Conservation (phyloP, 2,113 vertebrate species). For the Rhinogobius similis region DNA sequence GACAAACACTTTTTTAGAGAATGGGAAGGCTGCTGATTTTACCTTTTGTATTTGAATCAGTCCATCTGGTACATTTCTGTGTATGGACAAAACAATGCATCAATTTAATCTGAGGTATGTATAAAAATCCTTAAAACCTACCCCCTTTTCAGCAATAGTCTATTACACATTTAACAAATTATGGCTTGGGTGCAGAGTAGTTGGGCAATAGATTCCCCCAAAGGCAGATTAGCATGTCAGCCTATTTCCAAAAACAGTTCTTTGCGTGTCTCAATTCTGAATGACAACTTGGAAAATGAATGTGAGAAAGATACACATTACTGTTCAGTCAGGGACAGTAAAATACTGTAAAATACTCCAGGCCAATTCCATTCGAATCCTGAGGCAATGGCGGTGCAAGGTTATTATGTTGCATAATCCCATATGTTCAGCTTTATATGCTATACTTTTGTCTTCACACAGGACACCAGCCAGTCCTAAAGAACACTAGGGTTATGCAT, state of each 20-base stretch:
- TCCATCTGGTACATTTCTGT: slow-evolving; percentile 23
- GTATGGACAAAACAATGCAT: slow-evolving; percentile 1
- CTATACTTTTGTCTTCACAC: slow-evolving; percentile 30
- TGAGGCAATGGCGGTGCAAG: slow-evolving; percentile 48
- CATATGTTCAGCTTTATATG: slow-evolving; percentile 50
- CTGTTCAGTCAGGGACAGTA: slow-evolving; percentile 21
- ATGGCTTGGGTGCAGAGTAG: slow-evolving; percentile 32
- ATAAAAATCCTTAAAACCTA: background rate
- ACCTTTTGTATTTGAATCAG: slow-evolving; percentile 28
- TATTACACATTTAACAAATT: background rate
- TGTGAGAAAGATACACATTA: slow-evolving; percentile 39
- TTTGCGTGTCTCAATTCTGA: slow-evolving; percentile 70
- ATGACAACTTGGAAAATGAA: slow-evolving; percentile 66
- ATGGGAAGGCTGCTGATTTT: slow-evolving; percentile 27
- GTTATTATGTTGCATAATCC: slow-evolving; percentile 61
- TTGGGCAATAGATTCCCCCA: slow-evolving; percentile 70
- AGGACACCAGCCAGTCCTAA: slow-evolving; percentile 25
- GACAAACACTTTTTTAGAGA: slow-evolving; percentile 55
- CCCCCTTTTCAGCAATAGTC: slow-evolving; percentile 11
- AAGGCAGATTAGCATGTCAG: slow-evolving; percentile 63
- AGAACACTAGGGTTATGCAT: slow-evolving; percentile 37
- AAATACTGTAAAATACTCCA: slow-evolving; percentile 37
- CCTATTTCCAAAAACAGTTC: slow-evolving; percentile 64
- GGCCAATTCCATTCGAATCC: slow-evolving; percentile 42
- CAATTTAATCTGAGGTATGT: background rate